Percentiles rank a stretch among this genome's conserved stretches.
Conservation (phyloP, 2,797 vertebrate species). For the Thamnophis elegans region DNA sequence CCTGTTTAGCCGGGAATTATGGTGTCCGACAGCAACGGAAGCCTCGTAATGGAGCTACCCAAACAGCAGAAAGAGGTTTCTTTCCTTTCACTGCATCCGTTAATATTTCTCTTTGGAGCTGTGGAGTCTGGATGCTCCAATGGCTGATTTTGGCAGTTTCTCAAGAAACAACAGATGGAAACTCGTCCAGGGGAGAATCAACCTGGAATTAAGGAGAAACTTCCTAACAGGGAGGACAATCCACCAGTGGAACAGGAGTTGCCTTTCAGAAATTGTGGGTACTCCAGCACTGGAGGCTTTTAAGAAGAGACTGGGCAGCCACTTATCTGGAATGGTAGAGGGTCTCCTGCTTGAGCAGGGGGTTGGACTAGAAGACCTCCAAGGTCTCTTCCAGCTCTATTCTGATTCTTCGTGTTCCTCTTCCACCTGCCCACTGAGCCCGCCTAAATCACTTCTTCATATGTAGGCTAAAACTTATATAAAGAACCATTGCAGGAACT, state of each 20-base stretch:
- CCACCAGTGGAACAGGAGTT: no score
- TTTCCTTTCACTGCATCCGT: not conserved
- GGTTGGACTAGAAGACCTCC: no score
- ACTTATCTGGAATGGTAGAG: no score
- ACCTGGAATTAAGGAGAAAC: no score
- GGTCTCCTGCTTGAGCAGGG: no score
- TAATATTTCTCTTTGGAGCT: not conserved
- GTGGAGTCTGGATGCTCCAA: not conserved
- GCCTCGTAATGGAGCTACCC: constrained; percentile 38
- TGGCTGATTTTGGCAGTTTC: not conserved
- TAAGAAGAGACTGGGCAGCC: no score
- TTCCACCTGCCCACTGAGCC: not conserved
- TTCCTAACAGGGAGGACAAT: no score
- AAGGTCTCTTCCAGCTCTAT: no score
- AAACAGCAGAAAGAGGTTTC: not conserved
- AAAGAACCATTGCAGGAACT: no score
- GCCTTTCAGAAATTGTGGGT: no score
- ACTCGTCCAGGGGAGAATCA: no score
- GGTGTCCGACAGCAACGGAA: not conserved
- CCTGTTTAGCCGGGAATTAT: constrained; percentile 15
- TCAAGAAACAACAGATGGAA: not conserved
- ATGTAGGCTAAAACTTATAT: not conserved
- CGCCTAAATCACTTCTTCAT: not conserved
- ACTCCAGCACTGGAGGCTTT: no score
- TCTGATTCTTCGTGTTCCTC: not conserved